Evolutionary conservation across 2,888 invertebrate species (phyloP).

Genomic region (Tenthredo distinguenda): DNA sequence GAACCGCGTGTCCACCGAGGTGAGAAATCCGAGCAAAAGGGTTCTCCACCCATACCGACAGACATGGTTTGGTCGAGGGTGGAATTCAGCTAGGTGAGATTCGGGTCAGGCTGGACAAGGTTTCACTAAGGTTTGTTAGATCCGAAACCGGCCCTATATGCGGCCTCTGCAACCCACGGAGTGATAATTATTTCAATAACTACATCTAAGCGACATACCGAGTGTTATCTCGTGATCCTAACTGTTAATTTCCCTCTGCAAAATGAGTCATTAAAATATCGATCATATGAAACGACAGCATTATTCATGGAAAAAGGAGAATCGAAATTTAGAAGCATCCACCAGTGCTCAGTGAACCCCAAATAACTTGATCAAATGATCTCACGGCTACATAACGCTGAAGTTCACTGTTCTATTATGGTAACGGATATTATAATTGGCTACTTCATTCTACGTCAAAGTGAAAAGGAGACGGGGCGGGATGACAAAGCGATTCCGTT

Average conservation of each 20-base stretch:
- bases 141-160: conserved; percentile 9
- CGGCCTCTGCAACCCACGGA: neutral
- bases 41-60: conserved; percentile 20
- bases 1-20: conserved; percentile 30
- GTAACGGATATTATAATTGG: conserved; percentile 1
- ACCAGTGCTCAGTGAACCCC: neutral
- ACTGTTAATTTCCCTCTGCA: neutral
- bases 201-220: neutral
- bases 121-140: conserved; percentile 27
- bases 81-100: conserved; percentile 40
- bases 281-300: neutral
- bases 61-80: conserved; percentile 11
- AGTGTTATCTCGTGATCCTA: neutral
- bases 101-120: conserved; percentile 28
- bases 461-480: neutral
- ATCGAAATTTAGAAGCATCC: neutral
- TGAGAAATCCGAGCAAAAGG: conserved; percentile 42
- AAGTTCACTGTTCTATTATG: neutral
- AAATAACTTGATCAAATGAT: neutral
- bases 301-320: neutral
- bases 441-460: neutral
- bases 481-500: neutral
- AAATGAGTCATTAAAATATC: neutral
- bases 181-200: conserved; percentile 24
- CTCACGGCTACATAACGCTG: neutral